phyloP scores from a whole-genome alignment of 2,797 vertebrate species.

The Aplochiton taeniatus region DNA sequence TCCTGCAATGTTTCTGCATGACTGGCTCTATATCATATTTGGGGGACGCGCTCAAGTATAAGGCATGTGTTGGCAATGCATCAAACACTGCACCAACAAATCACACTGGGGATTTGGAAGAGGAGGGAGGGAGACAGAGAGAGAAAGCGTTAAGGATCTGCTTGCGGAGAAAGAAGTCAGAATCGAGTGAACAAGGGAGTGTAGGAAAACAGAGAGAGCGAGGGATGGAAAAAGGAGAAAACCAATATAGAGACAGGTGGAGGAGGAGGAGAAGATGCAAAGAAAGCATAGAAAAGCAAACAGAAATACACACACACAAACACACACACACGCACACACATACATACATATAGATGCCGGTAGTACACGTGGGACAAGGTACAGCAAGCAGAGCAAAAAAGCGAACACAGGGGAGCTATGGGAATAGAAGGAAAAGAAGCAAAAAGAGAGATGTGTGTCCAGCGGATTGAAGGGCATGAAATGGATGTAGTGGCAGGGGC shows the following conservation, averaged over 20 bases:
- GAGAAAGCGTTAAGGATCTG: not conserved
- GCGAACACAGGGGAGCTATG: conserved; percentile 45
- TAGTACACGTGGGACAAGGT: conserved; percentile 39
- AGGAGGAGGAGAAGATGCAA: conserved; percentile 46
- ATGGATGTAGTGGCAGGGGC: conserved; percentile 62
- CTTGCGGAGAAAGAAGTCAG: conserved; percentile 21
- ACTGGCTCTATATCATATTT: conserved; percentile 70
- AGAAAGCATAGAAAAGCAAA: conserved; percentile 51
- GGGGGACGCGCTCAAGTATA: conserved; percentile 61
- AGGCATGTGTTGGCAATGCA: conserved; percentile 61
- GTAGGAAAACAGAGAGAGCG: conserved; percentile 14
- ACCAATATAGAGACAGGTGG: conserved; percentile 45
- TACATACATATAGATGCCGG: not conserved
- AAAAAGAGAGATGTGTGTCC: conserved; percentile 48
- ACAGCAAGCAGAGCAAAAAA: conserved; percentile 48
- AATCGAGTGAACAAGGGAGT: conserved; percentile 19
- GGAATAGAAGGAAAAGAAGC: conserved; percentile 37
- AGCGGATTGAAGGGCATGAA: conserved; percentile 71
- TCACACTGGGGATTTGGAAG: conserved; percentile 51
- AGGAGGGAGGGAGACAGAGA: conserved; percentile 11
- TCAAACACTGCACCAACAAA: conserved; percentile 51
- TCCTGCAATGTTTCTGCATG: conserved; percentile 74
- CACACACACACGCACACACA: not conserved
- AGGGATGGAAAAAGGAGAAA: conserved; percentile 20
- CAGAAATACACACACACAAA: conserved; percentile 55